phyloP scores from a whole-genome alignment of 1,140 invertebrate genomes.

The Aphaenogaster rudis region DNA sequence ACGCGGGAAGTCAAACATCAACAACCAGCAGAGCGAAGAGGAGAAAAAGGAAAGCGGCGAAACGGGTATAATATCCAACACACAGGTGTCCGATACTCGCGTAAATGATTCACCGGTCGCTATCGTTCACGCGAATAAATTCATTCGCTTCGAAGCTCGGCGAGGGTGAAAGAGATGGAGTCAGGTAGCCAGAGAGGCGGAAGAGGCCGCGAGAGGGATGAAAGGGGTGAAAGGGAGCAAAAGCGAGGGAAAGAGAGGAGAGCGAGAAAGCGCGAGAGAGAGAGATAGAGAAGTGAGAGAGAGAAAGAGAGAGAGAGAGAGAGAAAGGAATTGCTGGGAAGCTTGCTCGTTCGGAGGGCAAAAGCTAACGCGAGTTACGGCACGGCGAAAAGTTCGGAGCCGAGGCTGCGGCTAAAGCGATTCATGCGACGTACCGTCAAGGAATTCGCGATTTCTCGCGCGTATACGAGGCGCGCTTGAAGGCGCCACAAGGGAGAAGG shows the following conservation, averaged over 20 bases:
- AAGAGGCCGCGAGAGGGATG: slow-evolving; percentile 37
- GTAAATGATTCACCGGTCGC: slow-evolving; percentile 70
- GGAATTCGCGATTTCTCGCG: slow-evolving; percentile 72
- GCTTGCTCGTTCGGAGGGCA: slow-evolving; percentile 59
- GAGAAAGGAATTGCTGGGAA: slow-evolving; percentile 48
- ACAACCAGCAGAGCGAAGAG: background rate
- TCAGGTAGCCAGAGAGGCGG: slow-evolving; percentile 40
- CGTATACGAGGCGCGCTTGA: slow-evolving; percentile 41
- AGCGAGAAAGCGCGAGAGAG: background rate
- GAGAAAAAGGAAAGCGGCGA: slow-evolving; percentile 38
- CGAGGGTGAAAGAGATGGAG: slow-evolving; percentile 23
- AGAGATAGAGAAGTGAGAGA: background rate
- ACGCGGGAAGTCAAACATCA: slow-evolving; percentile 33
- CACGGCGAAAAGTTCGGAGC: slow-evolving; percentile 63
- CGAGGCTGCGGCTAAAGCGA: slow-evolving; percentile 67
- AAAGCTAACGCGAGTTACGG: slow-evolving; percentile 69
- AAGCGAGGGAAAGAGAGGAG: background rate
- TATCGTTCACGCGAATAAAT: slow-evolving; percentile 70
- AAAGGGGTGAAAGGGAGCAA: slow-evolving; percentile 33
- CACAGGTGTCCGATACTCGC: slow-evolving; percentile 49
- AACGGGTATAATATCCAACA: slow-evolving; percentile 57
- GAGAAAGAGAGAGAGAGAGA: slow-evolving; percentile 17
- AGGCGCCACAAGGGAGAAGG: slow-evolving; percentile 48
- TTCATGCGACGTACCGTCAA: slow-evolving; percentile 64
- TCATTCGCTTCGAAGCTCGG: slow-evolving; percentile 62